Evolutionary conservation across 2,797 vertebrate genomes (phyloP).

Genomic region (Syngnathus acus): DNA sequence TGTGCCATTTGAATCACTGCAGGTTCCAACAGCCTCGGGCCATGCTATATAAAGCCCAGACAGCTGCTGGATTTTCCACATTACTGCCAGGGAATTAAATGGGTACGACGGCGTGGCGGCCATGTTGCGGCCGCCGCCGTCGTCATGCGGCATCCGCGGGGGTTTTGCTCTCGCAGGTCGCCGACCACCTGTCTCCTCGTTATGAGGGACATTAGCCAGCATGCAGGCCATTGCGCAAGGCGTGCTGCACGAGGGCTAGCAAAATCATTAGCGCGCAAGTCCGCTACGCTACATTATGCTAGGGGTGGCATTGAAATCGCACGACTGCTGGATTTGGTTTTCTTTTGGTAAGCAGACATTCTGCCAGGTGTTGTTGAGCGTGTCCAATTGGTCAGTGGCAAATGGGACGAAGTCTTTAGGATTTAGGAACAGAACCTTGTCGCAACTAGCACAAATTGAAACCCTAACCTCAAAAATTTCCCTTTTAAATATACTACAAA

Average conservation of each 20-base stretch:
- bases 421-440: no score
- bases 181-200: slow-evolving; percentile 45
- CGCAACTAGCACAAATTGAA: no score
- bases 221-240: background rate
- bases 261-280: slow-evolving; percentile 12
- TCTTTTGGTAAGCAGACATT: background rate
- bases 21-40: slow-evolving; percentile 51
- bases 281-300: background rate
- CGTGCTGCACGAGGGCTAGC: background rate
- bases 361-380: no score
- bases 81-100: slow-evolving; percentile 54
- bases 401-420: no score
- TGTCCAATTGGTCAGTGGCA: no score
- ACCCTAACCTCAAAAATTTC: no score
- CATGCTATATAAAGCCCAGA: slow-evolving; percentile 57
- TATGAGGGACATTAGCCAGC: slow-evolving; percentile 16
- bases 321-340: background rate
- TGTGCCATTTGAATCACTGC: slow-evolving; percentile 55
- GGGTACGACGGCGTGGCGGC: slow-evolving; percentile 41
- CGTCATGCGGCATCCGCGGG: slow-evolving; percentile 38
- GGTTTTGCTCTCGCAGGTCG: slow-evolving; percentile 39
- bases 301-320: background rate
- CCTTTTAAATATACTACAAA: no score
- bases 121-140: slow-evolving; percentile 42
- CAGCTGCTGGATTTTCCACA: slow-evolving; percentile 64